Evolutionary conservation across 2,113 vertebrate genomes (phyloP), one percentile per base, ranked within the genome.

Genomic region (Platycercus adscitus): DNA sequence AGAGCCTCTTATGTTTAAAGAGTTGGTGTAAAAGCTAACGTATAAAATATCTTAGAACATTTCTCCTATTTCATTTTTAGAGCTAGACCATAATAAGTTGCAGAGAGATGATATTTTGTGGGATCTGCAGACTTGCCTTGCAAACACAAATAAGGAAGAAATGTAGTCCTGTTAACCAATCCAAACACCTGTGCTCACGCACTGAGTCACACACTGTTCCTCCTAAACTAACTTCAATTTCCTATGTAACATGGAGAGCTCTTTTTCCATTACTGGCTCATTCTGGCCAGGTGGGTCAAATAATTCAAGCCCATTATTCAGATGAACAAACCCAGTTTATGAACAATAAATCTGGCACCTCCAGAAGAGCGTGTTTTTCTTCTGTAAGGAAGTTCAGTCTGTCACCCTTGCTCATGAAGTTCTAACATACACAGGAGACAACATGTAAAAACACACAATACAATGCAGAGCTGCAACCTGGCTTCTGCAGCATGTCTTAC

Each of bases 331-430:
- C 12, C 4, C 19, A 41, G 68, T 63, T 64, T 47, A 73, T 26
- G 21, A 52, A n/a, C 23, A 58, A 52, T 31, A 64, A 49, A 39
- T 63, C 44, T 43, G 50, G 17, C 24, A 44, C 17, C 24, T 23
- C 39, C 23, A 53, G 1, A 0, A 47, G 13, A 64, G 15, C 2
- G 0, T 20, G 21, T 23, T 69, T 65, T 47, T 28, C 19, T 43
- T 63, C 23, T 31, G 23, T 46, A 24, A 56, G 13, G 55, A 56
- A n/a, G 53, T 55, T 66, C 21, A 50, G 25, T 49, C 28, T 44
- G 33, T 69, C 7, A 6, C 15, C 8, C 28, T 66, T 37, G 55
- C 89, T 61, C 37, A 47, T 66, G 18, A 77, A 55, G 15, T 66
- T 49, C 64, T 61, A 41, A 53, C 29, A n/a, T 35, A 47, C 14